These are phyloP conservation scores for Geophilus truncorum DNA, from an alignment of 2,888 invertebrate species.

Conservation along the genomic window DNA sequence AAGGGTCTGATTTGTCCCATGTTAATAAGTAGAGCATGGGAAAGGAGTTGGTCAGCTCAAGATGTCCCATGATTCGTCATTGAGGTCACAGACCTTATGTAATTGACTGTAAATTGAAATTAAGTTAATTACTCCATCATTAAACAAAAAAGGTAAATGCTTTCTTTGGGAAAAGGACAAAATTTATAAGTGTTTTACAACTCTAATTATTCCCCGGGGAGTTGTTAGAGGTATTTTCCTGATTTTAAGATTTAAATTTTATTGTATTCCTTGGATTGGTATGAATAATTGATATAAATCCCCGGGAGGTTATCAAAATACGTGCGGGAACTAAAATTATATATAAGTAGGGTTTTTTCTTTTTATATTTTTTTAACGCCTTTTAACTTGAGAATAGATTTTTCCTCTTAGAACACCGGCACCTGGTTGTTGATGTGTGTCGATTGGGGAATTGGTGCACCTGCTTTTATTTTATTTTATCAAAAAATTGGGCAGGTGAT, in stretches of 20 bases:
- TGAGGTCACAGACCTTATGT: background rate
- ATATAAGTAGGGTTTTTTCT: background rate
- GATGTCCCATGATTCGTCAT: conserved; percentile 4
- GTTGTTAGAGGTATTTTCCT: too few species aligned
- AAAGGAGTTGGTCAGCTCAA: background rate
- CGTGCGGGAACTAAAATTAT: too few species aligned
- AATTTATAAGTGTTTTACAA: too few species aligned
- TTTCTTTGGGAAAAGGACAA: too few species aligned
- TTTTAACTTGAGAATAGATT: background rate
- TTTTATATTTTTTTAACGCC: background rate
- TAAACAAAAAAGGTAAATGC: background rate
- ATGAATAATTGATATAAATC: too few species aligned
- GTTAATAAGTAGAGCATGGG: conserved; percentile 12
- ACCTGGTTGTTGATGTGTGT: background rate
- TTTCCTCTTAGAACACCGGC: background rate
- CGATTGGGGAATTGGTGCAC: background rate
- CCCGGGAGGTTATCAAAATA: too few species aligned
- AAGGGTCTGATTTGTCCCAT: background rate
- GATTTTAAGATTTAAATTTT: too few species aligned
- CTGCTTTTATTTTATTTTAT: conserved; percentile 6
- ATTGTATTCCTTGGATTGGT: too few species aligned
- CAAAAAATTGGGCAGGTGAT: background rate
- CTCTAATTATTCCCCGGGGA: too few species aligned
- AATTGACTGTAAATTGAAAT: background rate
- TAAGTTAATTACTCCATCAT: background rate